Conservation (phyloP, 2,113 vertebrate genomes). For the Catharus bicknelli region DNA sequence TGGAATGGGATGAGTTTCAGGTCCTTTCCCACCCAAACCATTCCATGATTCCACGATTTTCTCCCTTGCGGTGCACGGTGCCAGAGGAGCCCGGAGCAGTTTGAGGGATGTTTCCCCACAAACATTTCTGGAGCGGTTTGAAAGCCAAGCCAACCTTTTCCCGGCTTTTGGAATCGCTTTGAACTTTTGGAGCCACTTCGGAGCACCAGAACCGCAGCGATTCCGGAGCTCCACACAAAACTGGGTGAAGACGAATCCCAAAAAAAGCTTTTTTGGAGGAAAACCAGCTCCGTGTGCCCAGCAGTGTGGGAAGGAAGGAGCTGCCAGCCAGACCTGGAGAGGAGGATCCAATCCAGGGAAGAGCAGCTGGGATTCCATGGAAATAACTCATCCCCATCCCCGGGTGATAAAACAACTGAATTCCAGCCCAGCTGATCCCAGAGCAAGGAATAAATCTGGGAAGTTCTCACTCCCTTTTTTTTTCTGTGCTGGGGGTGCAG, state of each 20-base stretch:
- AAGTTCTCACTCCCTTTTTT: neutral
- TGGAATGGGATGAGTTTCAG: neutral
- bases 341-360: neutral
- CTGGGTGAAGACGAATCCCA: neutral
- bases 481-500: neutral
- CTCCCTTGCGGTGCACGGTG: neutral
- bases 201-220: neutral
- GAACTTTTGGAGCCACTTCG: neutral
- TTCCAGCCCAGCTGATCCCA: slow-evolving; percentile 28
- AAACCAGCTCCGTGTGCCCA: neutral
- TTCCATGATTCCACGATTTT: neutral
- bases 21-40: neutral
- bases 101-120: neutral
- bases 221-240: neutral
- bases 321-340: neutral
- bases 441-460: neutral
- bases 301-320: neutral
- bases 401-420: neutral
- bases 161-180: neutral
- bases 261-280: neutral
- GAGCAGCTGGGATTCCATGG: neutral
- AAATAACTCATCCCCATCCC: neutral
- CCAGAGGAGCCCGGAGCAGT: neutral
- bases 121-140: neutral
- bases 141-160: neutral